A percentile compares a stretch with the other conserved stretches of the same genome.
Conservation (phyloP, 2,888 invertebrate species). For the Coremacera marginata region DNA sequence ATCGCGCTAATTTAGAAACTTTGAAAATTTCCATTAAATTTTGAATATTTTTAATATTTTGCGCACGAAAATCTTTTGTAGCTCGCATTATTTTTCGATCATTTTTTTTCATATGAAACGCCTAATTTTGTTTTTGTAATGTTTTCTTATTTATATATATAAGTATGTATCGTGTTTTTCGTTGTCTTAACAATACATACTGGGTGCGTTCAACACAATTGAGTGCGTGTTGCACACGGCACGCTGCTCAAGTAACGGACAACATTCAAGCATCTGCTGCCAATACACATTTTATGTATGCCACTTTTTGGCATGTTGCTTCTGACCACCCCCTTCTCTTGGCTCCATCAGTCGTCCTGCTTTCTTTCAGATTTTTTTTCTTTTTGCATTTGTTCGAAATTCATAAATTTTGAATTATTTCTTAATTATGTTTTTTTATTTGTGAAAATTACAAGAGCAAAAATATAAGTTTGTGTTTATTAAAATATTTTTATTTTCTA, state of each 20-base stretch:
- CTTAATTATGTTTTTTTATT: conserved; percentile 7
- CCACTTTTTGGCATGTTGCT: no score
- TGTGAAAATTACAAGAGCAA: conserved; percentile 23
- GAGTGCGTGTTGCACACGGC: conserved; percentile 52
- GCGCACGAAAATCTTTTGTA: background rate
- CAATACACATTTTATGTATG: background rate
- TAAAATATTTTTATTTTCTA: conserved; percentile 36
- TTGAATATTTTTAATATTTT: background rate
- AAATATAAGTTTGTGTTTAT: conserved; percentile 31
- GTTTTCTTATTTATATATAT: background rate
- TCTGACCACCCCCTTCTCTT: no score
- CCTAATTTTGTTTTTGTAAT: background rate
- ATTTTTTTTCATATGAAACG: background rate
- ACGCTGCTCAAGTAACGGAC: conserved; percentile 24
- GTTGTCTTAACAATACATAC: conserved; percentile 6
- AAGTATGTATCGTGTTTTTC: background rate
- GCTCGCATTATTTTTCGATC: background rate
- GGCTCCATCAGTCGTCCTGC: background rate
- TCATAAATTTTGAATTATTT: conserved; percentile 9
- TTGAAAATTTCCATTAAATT: no score
- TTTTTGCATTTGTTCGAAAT: background rate
- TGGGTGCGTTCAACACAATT: conserved; percentile 59
- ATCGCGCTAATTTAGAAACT: no score
- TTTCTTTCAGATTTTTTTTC: background rate
- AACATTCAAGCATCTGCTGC: background rate